Evolutionary conservation across 2,888 invertebrate species (phyloP).

Genomic region (Drosophila recens): DNA sequence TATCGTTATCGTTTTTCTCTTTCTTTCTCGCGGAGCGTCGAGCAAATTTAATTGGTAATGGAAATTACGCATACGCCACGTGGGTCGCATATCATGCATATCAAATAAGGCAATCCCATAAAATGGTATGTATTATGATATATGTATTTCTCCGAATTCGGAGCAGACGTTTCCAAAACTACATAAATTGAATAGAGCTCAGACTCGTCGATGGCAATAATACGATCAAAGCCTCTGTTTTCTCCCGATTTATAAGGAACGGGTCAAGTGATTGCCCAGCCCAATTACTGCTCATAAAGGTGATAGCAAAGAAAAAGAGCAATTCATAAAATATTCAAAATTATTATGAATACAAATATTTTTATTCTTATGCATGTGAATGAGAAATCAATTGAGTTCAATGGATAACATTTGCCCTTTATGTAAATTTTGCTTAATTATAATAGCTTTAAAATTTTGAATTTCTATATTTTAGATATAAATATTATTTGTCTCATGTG

Average conservation of each 20-base stretch:
- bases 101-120: constrained; percentile 20
- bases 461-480: background rate
- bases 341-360: constrained; percentile 6
- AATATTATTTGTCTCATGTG: background rate
- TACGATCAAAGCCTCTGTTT: constrained; percentile 39
- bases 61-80: constrained; percentile 49
- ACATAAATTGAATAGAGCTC: constrained; percentile 15
- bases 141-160: constrained; percentile 8
- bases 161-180: constrained; percentile 15
- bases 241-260: background rate
- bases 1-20: background rate
- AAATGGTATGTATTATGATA: background rate
- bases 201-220: constrained; percentile 8
- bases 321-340: background rate
- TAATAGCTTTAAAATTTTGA: background rate
- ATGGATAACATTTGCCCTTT: constrained; percentile 9
- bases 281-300: constrained; percentile 32
- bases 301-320: background rate
- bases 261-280: constrained; percentile 49
- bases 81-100: constrained; percentile 22
- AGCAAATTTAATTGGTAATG: constrained; percentile 14
- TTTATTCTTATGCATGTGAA: background rate
- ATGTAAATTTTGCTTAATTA: background rate
- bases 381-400: constrained; percentile 18
- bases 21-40: background rate